Evolutionary conservation across 2,888 invertebrate genomes (phyloP), one percentile per base, ranked within the genome.

Genomic region (Ctenicera cuprea): DNA sequence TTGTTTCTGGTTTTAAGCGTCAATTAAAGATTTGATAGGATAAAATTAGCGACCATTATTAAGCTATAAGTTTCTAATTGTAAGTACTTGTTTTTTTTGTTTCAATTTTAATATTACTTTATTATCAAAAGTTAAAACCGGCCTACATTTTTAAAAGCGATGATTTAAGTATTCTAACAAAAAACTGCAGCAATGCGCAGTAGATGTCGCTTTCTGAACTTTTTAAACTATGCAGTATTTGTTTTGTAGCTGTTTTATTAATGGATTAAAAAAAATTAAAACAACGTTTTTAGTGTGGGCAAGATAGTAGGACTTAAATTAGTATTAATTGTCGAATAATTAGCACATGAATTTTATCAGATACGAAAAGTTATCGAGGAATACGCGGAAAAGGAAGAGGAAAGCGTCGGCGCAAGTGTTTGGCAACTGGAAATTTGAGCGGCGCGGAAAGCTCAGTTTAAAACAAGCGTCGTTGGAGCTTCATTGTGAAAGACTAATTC

Each of bases 331-430:
- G 14, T 3, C 16, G 3, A 45, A 45, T 45, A 45, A n/a, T n/a
- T n/a, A n/a, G n/a, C n/a, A n/a, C n/a, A n/a, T n/a, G n/a, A n/a
- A 5, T 18, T 48, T 48, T 48, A 16, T 48, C 20, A 48, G 9
- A 48, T 18, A 18, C 18, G 16, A 38, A 18, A 59, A 33, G 14
- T 59, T 59, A n/a, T 38, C 59, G 11, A 38, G 59, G 12, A 59
- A 59, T n/a, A 18, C 16, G 54, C 70, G 70, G 52, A 66, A 64
- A 65, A 74, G 64, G 68, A 69, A 64, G 45, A 50, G 74, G 66
- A 74, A 74, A 71, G 79, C 77, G 79, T 75, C 79, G 77, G 76
- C 77, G 76, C 78, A 62, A 63, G 26, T 67, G 50, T 71, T 70
- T 76, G 52, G 71, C 73, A 72, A 52, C 38, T 72, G 72, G 74